Base-by-base conservation (phyloP, 2,797 vertebrate species). In the Danio tinwini region DNA sequence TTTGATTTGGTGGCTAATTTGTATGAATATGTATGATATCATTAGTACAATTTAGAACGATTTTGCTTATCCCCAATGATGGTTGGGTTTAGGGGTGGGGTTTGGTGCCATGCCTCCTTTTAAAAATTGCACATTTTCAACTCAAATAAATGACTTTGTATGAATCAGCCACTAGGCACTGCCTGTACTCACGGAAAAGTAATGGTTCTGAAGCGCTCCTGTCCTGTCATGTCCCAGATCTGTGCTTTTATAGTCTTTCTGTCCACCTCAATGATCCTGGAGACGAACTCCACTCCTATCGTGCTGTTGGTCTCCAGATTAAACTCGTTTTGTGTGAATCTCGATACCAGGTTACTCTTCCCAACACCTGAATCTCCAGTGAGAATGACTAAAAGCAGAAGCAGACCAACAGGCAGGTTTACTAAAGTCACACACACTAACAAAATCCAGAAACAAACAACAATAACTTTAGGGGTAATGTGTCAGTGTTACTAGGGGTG, bases 281-380 rank as follows among this genome's bases (percentile, higher is more conserved):
- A 99, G 84, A 97, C 97, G 2, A 98, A 98, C 88, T 98, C 97
- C 92, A 98, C 97, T 0, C 97, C 97, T 4, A 98, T 98, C 84
- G 97, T 98, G 91, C 97, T 98, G 92, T 98, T 98, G 77, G 96
- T 98, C 91, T 98, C 97, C 81, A 98, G 92, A 88, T 98, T 98
- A 92, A 98, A 98, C 87, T 98, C 97, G 85, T 98, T 98, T 42
- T 97, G 93, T 40, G 97, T 98, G 91, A 98, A 98, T 74, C 97
- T 95, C 7, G 97, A 98, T 81, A 98, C 94, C 64, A 98, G 94
- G 89, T 98, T 98, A 90, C 97, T 98, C 92, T 98, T 98, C 80
- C 97, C 97, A 6, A 99, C 97, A 8, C 97, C 97, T 0, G 97
- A 99, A 90, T 99, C 97, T 84, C 97, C 97, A 13, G 98, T 99